Percentiles rank a stretch among this genome's conserved stretches.
Conservation (phyloP, 2,797 vertebrate species). For the Chrysocyon brachyurus region DNA sequence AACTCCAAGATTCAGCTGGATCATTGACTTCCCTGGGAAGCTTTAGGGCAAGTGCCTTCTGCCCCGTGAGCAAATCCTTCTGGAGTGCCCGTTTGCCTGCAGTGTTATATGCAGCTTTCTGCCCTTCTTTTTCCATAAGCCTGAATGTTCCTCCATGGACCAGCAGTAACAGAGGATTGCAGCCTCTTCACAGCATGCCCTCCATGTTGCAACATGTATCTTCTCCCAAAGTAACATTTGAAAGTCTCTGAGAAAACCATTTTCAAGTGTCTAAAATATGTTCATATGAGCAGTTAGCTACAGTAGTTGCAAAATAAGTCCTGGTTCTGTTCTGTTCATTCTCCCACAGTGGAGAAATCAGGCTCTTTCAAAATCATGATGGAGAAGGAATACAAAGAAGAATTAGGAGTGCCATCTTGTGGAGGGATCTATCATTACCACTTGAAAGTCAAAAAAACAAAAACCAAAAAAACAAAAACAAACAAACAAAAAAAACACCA, state of each 20-base stretch:
- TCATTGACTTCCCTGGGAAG: not conserved
- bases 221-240: not conserved
- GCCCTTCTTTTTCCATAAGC: not conserved
- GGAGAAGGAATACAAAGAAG: constrained; percentile 51
- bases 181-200: not conserved
- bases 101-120: not conserved
- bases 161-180: not conserved
- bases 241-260: constrained; percentile 1
- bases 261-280: constrained; percentile 23
- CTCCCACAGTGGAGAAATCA: not conserved
- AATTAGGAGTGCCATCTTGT: constrained; percentile 82
- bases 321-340: constrained; percentile 55
- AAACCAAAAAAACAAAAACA: not conserved
- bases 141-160: not conserved
- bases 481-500: not conserved
- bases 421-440: constrained; percentile 61
- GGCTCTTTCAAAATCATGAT: not conserved
- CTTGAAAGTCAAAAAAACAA: not conserved
- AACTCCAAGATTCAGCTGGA: not conserved
- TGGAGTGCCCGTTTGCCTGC: not conserved
- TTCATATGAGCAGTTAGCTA: not conserved
- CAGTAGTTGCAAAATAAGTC: not conserved
- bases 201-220: not conserved
- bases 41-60: not conserved
- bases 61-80: not conserved